These are phyloP conservation scores for Teleogryllus oceanicus DNA, from an alignment of 2,888 invertebrate genomes.

Conservation along the genomic window DNA sequence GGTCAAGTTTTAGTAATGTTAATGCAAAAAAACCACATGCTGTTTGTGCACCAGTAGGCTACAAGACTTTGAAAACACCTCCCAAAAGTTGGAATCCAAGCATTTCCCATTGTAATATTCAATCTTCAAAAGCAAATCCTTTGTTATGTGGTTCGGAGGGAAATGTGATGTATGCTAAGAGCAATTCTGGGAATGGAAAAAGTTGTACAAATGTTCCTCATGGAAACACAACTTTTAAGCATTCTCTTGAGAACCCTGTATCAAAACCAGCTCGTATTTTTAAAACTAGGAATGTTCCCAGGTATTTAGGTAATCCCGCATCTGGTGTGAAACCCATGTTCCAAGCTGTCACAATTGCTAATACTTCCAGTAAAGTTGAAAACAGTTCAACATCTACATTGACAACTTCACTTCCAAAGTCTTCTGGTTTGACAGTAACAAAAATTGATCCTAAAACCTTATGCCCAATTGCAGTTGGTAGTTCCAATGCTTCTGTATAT, in stretches of 20 bases:
- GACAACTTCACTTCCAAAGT: slow-evolving; percentile 12
- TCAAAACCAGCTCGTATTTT: slow-evolving; percentile 56
- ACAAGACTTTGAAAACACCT: slow-evolving; percentile 58
- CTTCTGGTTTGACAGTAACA: slow-evolving; percentile 42
- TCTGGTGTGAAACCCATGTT: slow-evolving; percentile 61
- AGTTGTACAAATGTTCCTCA: slow-evolving; percentile 11
- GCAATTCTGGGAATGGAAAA: background rate
- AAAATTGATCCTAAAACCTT: slow-evolving; percentile 60
- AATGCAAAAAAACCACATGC: slow-evolving; percentile 19
- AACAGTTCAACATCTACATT: background rate
- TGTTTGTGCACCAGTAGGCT: slow-evolving; percentile 48
- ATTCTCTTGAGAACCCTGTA: background rate
- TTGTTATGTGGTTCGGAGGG: background rate
- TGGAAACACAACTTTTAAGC: background rate
- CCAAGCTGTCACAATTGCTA: slow-evolving; percentile 47
- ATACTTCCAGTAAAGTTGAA: slow-evolving; percentile 20
- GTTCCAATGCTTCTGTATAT: background rate
- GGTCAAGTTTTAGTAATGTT: background rate
- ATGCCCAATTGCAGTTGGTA: slow-evolving; percentile 50
- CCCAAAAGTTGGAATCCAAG: slow-evolving; percentile 62
- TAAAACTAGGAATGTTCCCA: slow-evolving; percentile 55
- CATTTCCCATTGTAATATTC: slow-evolving; percentile 47
- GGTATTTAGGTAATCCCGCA: slow-evolving; percentile 57
- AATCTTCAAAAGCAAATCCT: slow-evolving; percentile 31
- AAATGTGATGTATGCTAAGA: slow-evolving; percentile 20